These are phyloP conservation scores for Aleadryas rufinucha DNA, from an alignment of 2,113 vertebrate species.

Conservation along the genomic window DNA sequence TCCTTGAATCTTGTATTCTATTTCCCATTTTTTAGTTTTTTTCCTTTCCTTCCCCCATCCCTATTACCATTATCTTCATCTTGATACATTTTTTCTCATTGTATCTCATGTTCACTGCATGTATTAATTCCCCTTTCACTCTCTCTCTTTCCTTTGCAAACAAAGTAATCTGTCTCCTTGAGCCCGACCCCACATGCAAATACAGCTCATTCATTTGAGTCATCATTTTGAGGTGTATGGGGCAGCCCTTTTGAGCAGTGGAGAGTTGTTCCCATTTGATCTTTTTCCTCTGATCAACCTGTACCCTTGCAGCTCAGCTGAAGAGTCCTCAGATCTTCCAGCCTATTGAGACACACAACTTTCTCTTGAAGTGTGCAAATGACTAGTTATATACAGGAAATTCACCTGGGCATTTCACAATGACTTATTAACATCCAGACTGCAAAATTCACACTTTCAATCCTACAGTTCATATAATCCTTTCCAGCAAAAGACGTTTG, in stretches of 20 bases:
- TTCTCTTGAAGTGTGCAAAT: not conserved
- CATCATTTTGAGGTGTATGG: not conserved
- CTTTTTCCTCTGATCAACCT: not conserved
- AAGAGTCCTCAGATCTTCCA: not conserved
- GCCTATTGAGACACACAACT: accelerated
- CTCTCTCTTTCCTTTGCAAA: not conserved
- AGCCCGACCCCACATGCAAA: not conserved
- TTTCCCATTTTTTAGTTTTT: not conserved
- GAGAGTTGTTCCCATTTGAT: not conserved
- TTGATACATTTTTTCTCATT: not conserved
- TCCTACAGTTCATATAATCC: not conserved
- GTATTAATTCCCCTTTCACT: not conserved
- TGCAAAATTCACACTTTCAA: not conserved
- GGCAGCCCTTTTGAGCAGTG: not conserved
- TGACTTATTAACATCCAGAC: not conserved
- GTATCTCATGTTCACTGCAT: not conserved
- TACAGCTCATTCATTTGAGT: not conserved
- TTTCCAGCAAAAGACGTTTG: not conserved
- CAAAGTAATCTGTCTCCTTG: not conserved
- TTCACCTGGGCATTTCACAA: not conserved
- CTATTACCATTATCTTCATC: not conserved
- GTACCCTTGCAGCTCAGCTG: not conserved
- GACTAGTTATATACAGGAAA: not conserved
- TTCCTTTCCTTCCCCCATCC: not conserved
- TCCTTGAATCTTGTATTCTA: not conserved